Evolutionary conservation across 2,888 invertebrate species (phyloP), one percentile per base, ranked within the genome.

Genomic region (Drosophila nr. fundita): DNA sequence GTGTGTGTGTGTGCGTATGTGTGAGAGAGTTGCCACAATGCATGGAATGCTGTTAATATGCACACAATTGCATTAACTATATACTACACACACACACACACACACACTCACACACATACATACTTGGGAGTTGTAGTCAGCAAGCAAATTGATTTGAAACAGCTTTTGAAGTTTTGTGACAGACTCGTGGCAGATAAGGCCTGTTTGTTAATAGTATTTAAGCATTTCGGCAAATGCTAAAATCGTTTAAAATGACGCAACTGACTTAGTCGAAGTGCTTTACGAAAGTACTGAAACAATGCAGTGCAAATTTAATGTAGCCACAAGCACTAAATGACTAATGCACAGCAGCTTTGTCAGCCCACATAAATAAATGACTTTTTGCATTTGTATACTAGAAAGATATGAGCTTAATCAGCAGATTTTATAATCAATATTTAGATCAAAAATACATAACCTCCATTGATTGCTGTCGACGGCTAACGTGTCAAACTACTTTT

Each of bases 41-140:
- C 76, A 79, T 81, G 90, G 90, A 89, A 86, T 86, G 90, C 85
- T 85, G 89, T 82, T 82, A 87, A 78, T 82, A 78, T 83, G 83
- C 80, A 72, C 65, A 61, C 36, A 58, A 29, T 34, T 61, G 50
- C 34, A 68, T 18, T 68, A 34, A 34, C 61, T 54, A 58, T 27
- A 18, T 50, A 38, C n/a, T 60, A 48, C 38, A 49, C n/a, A 36
- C 6, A 18, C 32, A 11, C 42, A 53, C 8, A 42, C 29, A 27
- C 49, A 30, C 21, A 53, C 8, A 42, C 29, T 21, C 49, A 30
- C 21, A 38, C 34, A 49, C 2, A 18, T 21, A 50, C n/a, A 36
- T 53, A 48, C 15, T 59, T 54, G 4, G 11, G n/a, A 2, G 6
- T 11, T 21, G 38, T 18, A 68, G 49, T 60, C 45, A 45, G 42